phyloP scores from a whole-genome alignment of 1,140 invertebrate species.

The Marisa cornuarietis region DNA sequence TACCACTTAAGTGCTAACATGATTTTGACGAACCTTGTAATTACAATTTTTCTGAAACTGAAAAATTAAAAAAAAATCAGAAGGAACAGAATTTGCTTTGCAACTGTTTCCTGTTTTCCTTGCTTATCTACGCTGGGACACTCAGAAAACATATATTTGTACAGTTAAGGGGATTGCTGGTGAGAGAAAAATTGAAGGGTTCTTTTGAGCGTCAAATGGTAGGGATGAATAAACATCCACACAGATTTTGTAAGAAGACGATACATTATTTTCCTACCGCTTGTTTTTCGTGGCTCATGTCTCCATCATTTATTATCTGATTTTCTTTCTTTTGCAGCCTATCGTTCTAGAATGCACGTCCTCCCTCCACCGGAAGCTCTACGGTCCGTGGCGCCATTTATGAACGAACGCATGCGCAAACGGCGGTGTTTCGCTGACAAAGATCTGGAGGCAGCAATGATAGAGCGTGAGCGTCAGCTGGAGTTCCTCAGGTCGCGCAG shows the following conservation, averaged over 20 bases:
- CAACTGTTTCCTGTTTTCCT: not conserved
- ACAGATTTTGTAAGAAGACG: too few species aligned
- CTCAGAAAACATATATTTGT: constrained; percentile 1
- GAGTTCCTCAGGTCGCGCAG: constrained; percentile 31
- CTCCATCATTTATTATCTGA: not conserved
- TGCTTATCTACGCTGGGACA: not conserved
- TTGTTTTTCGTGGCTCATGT: too few species aligned
- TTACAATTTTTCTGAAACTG: too few species aligned
- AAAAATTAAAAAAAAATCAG: too few species aligned
- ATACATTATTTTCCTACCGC: not conserved
- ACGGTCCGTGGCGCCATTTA: constrained; percentile 48
- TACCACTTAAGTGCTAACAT: too few species aligned
- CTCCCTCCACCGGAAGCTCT: constrained; percentile 49
- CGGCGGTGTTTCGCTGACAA: constrained; percentile 67
- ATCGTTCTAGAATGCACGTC: constrained; percentile 42
- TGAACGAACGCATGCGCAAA: constrained; percentile 67
- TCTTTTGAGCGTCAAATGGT: too few species aligned
- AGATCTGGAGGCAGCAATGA: constrained; percentile 66
- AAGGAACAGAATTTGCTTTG: too few species aligned
- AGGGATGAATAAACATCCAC: too few species aligned
- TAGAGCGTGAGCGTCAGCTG: constrained; percentile 52
- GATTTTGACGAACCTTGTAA: too few species aligned
- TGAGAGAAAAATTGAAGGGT: not conserved
- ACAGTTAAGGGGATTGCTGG: not conserved
- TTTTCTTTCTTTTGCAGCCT: constrained; percentile 39